phyloP scores from a whole-genome alignment of 2,888 invertebrate species.

The Nomada hirtipes region DNA sequence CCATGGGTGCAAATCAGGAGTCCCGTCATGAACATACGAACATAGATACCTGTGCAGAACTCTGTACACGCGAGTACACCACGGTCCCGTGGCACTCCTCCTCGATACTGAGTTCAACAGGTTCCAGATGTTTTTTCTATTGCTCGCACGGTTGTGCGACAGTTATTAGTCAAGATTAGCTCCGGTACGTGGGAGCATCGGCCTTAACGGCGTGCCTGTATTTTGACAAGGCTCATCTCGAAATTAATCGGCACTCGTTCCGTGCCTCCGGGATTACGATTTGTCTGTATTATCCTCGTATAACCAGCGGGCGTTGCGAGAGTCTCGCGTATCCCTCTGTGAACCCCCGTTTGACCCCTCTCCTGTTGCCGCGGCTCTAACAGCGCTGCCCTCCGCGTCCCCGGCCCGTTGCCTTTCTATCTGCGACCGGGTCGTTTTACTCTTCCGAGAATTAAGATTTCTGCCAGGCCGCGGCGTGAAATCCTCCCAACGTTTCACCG shows the following conservation, averaged over 20 bases:
- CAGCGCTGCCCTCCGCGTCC: neutral
- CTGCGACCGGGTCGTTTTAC: conserved; percentile 37
- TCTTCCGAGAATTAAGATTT: conserved; percentile 74
- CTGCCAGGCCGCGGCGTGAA: conserved; percentile 66
- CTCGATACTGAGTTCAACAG: conserved; percentile 53
- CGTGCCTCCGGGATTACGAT: conserved; percentile 80
- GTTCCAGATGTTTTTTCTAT: conserved; percentile 43
- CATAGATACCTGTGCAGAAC: neutral
- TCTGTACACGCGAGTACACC: conserved; percentile 23
- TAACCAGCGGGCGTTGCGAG: conserved; percentile 57
- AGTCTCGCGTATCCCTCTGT: conserved; percentile 15
- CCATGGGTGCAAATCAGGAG: conserved; percentile 13
- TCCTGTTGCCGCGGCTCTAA: neutral
- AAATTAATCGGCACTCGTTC: conserved; percentile 82
- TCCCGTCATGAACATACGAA: conserved; percentile 34
- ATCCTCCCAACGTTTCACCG: conserved; percentile 70
- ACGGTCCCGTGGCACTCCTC: conserved; percentile 46
- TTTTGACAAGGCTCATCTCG: conserved; percentile 82
- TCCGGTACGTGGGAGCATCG: conserved; percentile 63
- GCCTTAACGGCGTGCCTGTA: conserved; percentile 73
- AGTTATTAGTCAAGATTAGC: conserved; percentile 82
- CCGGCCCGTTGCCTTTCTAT: conserved; percentile 37
- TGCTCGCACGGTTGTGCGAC: conserved; percentile 70
- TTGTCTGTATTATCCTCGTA: conserved; percentile 80
- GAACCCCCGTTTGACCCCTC: conserved; percentile 5